Base-by-base conservation (phyloP, 2,888 invertebrate genomes). In the Tridacna crocea region DNA sequence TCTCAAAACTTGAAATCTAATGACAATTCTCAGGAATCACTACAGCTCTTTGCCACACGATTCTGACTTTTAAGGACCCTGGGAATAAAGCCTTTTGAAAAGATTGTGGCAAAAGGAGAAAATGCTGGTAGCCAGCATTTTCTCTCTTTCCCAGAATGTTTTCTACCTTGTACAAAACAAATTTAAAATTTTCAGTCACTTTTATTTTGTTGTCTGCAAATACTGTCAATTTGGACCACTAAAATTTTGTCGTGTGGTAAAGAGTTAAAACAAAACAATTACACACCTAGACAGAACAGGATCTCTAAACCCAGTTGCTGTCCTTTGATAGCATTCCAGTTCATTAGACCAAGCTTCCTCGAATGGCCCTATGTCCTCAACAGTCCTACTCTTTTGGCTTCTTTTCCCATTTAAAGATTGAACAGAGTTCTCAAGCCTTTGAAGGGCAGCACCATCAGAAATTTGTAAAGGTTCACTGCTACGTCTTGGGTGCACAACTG, bases 401-500 rank as follows among this genome's bases (percentile, higher is more conserved):
- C 81, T 72, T 26, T 79, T 83, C 4, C 84, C 86, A 68, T 86
- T 84, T 8, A 87, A 84, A 22, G 60, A 75, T 58, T 84, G 79
- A 15, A 80, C 72, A 10, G 86, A 87, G 58, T 87, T 78, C 74
- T 88, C 88, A 22, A 86, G 82, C 27, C 88, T 63, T 60, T 85
- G 88, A 19, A 83, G 65, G 1, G 88, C 89, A 22, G 86, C 88
- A 60, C 88, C 88, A 63, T 87, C 88, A 17, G 89, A 88, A 17
- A 91, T 88, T 72, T 91, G 90, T 75, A 91, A 87, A 2, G 92
- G 92, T 76, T 92, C 92, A 76, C 92, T 92, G 83, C 92, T 92
- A 8, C 92, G 87, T 11, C 92, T 84, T 6, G 88, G 88, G 72
- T 90, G 90, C 13, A 79, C 79, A 22, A 89, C 87, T 19, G 88